phyloP scores from a whole-genome alignment of 2,113 vertebrate species.

The Loxodonta africana region DNA sequence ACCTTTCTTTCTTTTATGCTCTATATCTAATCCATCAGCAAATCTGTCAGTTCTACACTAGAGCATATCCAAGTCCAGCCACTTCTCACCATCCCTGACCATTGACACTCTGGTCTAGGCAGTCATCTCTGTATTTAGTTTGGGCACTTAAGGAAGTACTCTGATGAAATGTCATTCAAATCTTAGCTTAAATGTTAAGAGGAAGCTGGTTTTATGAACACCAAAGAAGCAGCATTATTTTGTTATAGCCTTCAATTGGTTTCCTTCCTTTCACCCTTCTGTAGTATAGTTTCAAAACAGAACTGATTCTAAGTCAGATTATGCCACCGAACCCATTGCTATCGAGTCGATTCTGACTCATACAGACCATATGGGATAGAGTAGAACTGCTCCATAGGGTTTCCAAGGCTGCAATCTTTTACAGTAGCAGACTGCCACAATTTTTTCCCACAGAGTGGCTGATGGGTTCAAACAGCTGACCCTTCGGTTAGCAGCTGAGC shows the following conservation, averaged over 20 bases:
- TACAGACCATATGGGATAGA: too few species aligned
- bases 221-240: slow-evolving; percentile 1
- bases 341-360: too few species aligned
- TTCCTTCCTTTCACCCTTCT: not conserved
- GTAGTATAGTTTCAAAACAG: slow-evolving; percentile 40
- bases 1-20: not conserved
- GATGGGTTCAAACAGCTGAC: too few species aligned
- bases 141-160: not conserved
- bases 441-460: too few species aligned
- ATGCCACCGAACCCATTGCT: too few species aligned
- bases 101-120: not conserved
- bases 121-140: not conserved
- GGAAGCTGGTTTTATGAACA: slow-evolving; percentile 37
- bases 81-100: not conserved
- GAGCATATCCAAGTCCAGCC: not conserved
- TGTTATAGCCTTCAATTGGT: not conserved
- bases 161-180: not conserved
- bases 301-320: too few species aligned
- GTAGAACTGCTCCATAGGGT: too few species aligned
- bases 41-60: not conserved
- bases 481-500: too few species aligned
- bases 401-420: too few species aligned
- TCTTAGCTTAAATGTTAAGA: slow-evolving; percentile 47
- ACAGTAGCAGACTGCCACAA: too few species aligned
- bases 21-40: not conserved